Evolutionary conservation across 2,797 vertebrate species (phyloP).

Genomic region (Sebastiscus tertius): DNA sequence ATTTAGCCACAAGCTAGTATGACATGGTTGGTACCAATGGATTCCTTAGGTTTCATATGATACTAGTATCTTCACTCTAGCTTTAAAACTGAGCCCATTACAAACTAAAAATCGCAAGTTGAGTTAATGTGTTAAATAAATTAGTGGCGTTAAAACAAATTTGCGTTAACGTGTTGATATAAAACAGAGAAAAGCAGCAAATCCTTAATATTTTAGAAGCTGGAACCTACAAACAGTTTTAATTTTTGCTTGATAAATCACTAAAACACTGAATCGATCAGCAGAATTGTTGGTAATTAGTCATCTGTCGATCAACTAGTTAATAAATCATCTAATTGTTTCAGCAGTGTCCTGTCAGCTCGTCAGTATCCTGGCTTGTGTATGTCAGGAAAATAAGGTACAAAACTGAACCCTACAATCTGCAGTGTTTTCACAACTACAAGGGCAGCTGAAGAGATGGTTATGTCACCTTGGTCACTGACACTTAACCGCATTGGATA

Average conservation of each 20-base stretch:
- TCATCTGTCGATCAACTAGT: background rate
- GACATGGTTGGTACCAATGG: too few relatives aligned
- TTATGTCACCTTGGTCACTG: slow-evolving; percentile 49
- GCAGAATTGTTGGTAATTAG: background rate
- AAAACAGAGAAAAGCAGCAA: background rate
- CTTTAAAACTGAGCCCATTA: too few relatives aligned
- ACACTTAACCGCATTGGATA: slow-evolving; percentile 25
- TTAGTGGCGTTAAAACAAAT: too few relatives aligned
- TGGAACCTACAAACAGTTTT: background rate
- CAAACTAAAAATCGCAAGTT: too few relatives aligned
- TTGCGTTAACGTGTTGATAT: too few relatives aligned
- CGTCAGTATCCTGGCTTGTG: background rate
- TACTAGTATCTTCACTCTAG: too few relatives aligned
- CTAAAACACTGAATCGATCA: background rate
- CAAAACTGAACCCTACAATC: background rate
- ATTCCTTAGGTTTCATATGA: too few relatives aligned
- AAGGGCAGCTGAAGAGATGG: background rate
- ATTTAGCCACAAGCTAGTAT: too few relatives aligned
- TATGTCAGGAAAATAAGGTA: background rate
- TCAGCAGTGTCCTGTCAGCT: background rate
- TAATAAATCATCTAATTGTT: background rate
- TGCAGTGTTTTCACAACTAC: background rate
- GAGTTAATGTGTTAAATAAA: too few relatives aligned
- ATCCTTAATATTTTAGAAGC: background rate
- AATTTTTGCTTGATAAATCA: background rate